phyloP scores from a whole-genome alignment of 1,140 invertebrate species.

The Trichonephila inaurata region DNA sequence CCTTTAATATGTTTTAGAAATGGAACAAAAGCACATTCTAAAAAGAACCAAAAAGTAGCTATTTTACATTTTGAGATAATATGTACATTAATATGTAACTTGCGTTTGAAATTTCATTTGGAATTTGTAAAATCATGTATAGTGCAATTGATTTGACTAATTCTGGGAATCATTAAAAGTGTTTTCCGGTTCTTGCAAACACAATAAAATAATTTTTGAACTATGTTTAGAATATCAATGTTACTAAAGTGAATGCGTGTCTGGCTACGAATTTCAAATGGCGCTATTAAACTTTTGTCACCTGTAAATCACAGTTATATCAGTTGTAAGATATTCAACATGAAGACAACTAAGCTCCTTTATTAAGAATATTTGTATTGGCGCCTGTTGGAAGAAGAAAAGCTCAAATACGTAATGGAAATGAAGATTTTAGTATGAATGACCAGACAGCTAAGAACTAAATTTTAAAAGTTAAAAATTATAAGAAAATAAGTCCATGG shows the following conservation, averaged over 20 bases:
- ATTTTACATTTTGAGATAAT: too few relatives aligned
- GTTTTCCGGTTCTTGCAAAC: too few relatives aligned
- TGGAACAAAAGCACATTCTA: background rate
- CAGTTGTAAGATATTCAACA: background rate
- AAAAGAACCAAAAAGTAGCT: background rate
- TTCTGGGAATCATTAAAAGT: too few relatives aligned
- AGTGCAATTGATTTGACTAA: too few relatives aligned
- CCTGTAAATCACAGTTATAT: slow-evolving; percentile 18
- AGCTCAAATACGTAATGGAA: background rate
- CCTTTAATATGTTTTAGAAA: background rate
- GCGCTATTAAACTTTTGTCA: background rate
- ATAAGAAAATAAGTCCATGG: too few relatives aligned
- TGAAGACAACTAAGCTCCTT: slow-evolving; percentile 25
- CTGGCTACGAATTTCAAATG: background rate
- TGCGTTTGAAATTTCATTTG: too few relatives aligned
- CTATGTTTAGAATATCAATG: background rate
- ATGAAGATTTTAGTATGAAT: background rate
- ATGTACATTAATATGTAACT: too few relatives aligned
- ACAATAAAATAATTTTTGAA: too few relatives aligned
- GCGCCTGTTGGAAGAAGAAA: slow-evolving; percentile 24
- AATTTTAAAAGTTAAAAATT: too few relatives aligned
- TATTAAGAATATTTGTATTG: background rate
- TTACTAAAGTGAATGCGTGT: background rate
- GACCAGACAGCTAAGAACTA: background rate
- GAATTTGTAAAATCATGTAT: too few relatives aligned